These are phyloP conservation scores for Ispidina picta DNA, from an alignment of 2,797 vertebrate genomes.

Conservation along the genomic window DNA sequence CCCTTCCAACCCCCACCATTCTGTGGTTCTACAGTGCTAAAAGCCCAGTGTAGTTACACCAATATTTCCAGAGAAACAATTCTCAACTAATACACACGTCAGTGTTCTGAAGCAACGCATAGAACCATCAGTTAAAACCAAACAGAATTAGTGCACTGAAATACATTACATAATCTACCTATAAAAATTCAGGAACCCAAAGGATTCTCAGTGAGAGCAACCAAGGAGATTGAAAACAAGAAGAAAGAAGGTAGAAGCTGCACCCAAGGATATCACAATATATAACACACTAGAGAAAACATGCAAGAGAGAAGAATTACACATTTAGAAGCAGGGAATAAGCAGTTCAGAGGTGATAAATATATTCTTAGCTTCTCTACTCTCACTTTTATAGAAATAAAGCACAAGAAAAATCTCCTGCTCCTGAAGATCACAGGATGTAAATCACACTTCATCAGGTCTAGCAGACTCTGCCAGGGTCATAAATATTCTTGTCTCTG, in stretches of 20 bases:
- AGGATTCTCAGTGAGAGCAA: background rate
- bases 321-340: conserved; percentile 23
- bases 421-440: background rate
- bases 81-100: background rate
- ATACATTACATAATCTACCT: background rate
- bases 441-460: conserved; percentile 23
- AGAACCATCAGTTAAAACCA: background rate
- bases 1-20: too few relatives aligned
- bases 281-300: conserved; percentile 7
- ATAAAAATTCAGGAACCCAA: background rate
- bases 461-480: background rate
- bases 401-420: conserved; percentile 28
- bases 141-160: background rate
- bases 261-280: background rate
- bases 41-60: background rate
- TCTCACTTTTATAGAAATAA: conserved; percentile 35
- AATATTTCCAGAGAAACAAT: background rate
- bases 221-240: background rate
- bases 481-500: conserved; percentile 33
- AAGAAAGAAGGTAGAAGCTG: background rate
- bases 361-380: conserved; percentile 43
- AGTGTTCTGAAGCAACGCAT: background rate
- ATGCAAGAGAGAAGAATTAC: background rate
- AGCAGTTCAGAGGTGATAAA: conserved; percentile 37
- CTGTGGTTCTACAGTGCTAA: background rate